Percentiles rank a stretch among this genome's conserved stretches.
Conservation (phyloP, 2,888 invertebrate genomes). For the Autographa pulchrina region DNA sequence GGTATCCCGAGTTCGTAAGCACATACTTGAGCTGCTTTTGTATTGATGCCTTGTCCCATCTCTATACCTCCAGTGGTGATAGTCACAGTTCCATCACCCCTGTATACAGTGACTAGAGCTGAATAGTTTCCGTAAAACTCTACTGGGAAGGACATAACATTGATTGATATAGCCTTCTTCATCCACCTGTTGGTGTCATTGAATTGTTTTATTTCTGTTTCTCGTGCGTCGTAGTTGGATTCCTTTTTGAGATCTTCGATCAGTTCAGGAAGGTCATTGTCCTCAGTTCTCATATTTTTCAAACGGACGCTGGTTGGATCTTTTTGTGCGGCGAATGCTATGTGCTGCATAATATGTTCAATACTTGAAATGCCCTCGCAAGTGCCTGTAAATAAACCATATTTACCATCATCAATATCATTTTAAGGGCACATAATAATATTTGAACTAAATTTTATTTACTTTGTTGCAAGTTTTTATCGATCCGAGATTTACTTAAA, state of each 20-base stretch:
- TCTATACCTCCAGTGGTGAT: constrained; percentile 92
- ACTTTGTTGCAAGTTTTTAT: no score
- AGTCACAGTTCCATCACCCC: constrained; percentile 92
- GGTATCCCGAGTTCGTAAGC: constrained; percentile 93
- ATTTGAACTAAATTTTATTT: no score
- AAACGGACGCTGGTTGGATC: constrained; percentile 90
- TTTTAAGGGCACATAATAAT: no score
- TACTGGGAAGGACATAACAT: constrained; percentile 91
- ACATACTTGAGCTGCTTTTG: constrained; percentile 94
- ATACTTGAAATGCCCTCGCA: constrained; percentile 89
- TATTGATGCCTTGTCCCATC: constrained; percentile 95
- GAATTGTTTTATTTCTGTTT: constrained; percentile 86
- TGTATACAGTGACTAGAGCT: constrained; percentile 91
- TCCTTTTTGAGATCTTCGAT: constrained; percentile 87
- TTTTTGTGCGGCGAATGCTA: constrained; percentile 87
- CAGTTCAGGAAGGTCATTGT: constrained; percentile 85
- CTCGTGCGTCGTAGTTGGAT: constrained; percentile 88
- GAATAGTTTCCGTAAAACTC: constrained; percentile 88
- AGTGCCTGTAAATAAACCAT: constrained; percentile 75
- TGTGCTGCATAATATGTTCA: constrained; percentile 92
- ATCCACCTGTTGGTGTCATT: constrained; percentile 93
- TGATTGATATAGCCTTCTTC: constrained; percentile 91
- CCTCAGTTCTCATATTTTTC: constrained; percentile 86
- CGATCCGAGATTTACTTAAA: no score
- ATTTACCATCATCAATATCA: no score